Conservation (phyloP, 2,113 vertebrate species). For the Albula glossodonta region DNA sequence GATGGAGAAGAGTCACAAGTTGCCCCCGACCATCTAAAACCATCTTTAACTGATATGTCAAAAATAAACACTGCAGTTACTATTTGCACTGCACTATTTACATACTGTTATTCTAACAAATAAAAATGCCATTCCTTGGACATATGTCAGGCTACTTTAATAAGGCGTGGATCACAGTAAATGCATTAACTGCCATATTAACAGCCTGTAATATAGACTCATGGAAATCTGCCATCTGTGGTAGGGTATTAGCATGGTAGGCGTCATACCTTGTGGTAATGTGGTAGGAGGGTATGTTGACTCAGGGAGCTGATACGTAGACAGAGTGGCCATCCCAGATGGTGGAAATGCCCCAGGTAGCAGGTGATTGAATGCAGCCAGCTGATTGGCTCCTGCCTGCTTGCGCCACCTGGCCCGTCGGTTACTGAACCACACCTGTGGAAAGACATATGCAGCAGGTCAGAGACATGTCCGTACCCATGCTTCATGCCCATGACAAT, state of each 20-base stretch:
- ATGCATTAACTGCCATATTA: no score
- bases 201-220: no score
- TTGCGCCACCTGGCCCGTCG: slow-evolving; percentile 95
- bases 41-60: no score
- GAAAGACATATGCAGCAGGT: background rate
- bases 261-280: slow-evolving; percentile 87
- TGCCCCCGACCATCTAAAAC: no score
- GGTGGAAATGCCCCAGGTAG: slow-evolving; percentile 93
- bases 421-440: slow-evolving; percentile 98
- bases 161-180: no score
- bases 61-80: no score
- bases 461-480: background rate
- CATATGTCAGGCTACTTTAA: no score
- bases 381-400: slow-evolving; percentile 95
- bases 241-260: background rate
- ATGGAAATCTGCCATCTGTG: background rate
- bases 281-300: slow-evolving; percentile 85
- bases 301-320: slow-evolving; percentile 93
- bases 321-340: slow-evolving; percentile 88
- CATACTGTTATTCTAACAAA: no score
- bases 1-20: no score
- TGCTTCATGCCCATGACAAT: no score
- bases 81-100: no score
- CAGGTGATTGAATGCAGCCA: slow-evolving; percentile 97
- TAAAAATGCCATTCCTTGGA: no score